Conservation (phyloP, 2,797 vertebrate genomes). For the Phylloscopus collybita region DNA sequence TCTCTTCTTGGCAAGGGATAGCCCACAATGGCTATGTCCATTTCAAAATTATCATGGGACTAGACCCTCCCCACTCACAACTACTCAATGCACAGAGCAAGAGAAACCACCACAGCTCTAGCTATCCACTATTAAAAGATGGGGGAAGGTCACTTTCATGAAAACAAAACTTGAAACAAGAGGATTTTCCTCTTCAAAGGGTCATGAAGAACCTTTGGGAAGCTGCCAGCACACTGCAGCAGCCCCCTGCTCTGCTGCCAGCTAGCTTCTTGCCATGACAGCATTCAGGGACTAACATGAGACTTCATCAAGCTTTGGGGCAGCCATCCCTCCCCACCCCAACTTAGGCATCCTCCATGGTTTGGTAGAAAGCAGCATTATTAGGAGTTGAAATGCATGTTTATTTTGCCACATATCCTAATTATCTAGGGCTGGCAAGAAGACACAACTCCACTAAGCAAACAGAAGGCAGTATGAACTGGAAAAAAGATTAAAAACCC, state of each 20-base stretch:
- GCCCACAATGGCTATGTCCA: accelerated
- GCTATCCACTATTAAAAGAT: background rate
- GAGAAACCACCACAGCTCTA: background rate
- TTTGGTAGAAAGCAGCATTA: background rate
- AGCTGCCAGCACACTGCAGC: background rate
- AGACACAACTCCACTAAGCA: background rate
- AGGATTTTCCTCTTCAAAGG: background rate
- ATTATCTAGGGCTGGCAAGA: constrained; percentile 21
- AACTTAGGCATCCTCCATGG: background rate
- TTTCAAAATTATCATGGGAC: background rate
- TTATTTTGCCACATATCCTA: constrained; percentile 34
- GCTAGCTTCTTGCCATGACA: background rate
- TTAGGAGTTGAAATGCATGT: background rate
- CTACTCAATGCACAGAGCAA: background rate
- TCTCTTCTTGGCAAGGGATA: background rate
- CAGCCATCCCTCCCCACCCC: background rate
- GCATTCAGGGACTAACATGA: accelerated
- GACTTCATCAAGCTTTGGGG: background rate
- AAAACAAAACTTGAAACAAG: background rate
- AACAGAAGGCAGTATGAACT: constrained; percentile 11
- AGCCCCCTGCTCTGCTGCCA: accelerated
- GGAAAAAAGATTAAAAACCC: constrained; percentile 16
- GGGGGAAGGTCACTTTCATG: accelerated
- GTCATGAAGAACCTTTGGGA: background rate
- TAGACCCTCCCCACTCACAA: background rate